A percentile compares a stretch with the other conserved stretches of the same genome.
These are phyloP conservation scores for Horisme vitalbata DNA, from an alignment of 2,888 invertebrate species.

Conservation along the genomic window DNA sequence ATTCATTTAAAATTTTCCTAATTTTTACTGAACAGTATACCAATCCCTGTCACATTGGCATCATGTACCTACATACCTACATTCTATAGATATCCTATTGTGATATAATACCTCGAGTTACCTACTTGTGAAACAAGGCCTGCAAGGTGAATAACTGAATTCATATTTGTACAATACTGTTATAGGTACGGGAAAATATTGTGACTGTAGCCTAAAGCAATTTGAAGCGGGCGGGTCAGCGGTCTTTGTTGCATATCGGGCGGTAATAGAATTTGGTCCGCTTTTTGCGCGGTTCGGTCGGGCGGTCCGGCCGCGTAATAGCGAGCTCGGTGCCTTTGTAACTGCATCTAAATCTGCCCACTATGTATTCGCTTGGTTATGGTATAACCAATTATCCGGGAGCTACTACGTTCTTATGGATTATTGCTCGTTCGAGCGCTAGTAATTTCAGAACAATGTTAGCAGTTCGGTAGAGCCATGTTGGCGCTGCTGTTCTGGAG, in stretches of 20 bases:
- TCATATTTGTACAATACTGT: slow-evolving; percentile 63
- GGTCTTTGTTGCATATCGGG: slow-evolving; percentile 82
- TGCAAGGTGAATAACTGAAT: slow-evolving; percentile 49
- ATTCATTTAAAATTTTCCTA: no score
- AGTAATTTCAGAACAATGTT: slow-evolving; percentile 22
- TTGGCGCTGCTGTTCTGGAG: slow-evolving; percentile 1
- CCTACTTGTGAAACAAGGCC: slow-evolving; percentile 3
- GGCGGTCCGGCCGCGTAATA: slow-evolving; percentile 62
- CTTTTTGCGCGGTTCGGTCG: slow-evolving; percentile 75
- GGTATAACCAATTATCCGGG: slow-evolving; percentile 53
- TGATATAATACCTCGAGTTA: no score
- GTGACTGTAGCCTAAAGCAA: slow-evolving; percentile 79
- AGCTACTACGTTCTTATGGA: slow-evolving; percentile 31
- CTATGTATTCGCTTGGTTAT: slow-evolving; percentile 56
- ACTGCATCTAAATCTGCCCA: slow-evolving; percentile 75
- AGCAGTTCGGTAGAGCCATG: slow-evolving; percentile 8
- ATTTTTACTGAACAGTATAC: no score
- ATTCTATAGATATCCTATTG: no score
- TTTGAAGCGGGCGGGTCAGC: slow-evolving; percentile 71
- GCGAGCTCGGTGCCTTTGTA: slow-evolving; percentile 76
- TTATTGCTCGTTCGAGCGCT: slow-evolving; percentile 23
- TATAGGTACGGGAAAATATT: slow-evolving; percentile 68
- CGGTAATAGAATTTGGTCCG: slow-evolving; percentile 81
- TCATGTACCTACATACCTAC: not conserved
- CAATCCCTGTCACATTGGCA: no score